Evolutionary conservation across 2,113 vertebrate species (phyloP).

Genomic region (Prunella himalayana): DNA sequence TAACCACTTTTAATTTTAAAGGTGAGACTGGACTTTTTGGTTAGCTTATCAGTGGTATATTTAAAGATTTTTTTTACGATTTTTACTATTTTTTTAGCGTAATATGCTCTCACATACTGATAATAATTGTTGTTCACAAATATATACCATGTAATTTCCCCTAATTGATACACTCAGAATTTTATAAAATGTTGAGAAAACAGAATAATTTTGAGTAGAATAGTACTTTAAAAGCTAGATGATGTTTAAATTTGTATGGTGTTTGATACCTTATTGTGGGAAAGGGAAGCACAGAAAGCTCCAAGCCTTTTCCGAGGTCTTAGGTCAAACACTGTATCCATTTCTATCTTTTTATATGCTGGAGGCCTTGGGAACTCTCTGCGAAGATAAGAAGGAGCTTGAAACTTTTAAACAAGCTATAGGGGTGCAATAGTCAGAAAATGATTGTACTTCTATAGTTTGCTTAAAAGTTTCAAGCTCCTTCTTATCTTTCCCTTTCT

Average conservation of each 20-base stretch:
- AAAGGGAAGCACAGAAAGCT: not conserved
- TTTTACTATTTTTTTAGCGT: not conserved
- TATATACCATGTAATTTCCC: not conserved
- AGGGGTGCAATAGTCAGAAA: not conserved
- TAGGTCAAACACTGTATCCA: not conserved
- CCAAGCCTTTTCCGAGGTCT: not conserved
- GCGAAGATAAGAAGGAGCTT: not conserved
- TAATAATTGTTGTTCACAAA: not conserved
- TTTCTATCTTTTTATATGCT: not conserved
- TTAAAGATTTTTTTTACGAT: not conserved
- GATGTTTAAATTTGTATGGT: not conserved
- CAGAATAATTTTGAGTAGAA: not conserved
- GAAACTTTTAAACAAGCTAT: not conserved
- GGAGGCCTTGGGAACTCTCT: not conserved
- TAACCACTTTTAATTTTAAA: not conserved
- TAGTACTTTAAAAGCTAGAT: not conserved
- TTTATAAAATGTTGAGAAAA: not conserved
- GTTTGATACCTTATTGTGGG: not conserved
- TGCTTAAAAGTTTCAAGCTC: not conserved
- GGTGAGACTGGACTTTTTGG: not conserved
- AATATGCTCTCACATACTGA: not conserved
- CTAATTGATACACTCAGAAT: not conserved
- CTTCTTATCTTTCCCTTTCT: not conserved
- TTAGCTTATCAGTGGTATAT: not conserved
- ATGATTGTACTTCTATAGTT: not conserved